Conservation (phyloP, 2,888 invertebrate genomes). For the Carpatolechia fugitivella region DNA sequence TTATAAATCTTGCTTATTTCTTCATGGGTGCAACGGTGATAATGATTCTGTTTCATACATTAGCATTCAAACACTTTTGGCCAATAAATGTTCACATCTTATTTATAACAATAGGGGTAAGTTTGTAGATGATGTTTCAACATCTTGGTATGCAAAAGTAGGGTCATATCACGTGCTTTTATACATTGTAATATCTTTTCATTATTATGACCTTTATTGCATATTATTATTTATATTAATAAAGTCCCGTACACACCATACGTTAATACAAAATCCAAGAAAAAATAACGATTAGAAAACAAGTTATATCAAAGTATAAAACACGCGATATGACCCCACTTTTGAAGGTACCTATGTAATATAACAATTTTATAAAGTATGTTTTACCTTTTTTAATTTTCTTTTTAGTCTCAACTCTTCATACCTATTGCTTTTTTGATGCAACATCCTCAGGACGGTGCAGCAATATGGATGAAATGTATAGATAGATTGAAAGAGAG, state of each 20-base stretch:
- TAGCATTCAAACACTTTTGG: not conserved
- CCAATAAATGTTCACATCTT: not conserved
- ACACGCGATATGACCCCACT: too few species aligned
- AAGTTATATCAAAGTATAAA: too few species aligned
- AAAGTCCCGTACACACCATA: too few species aligned
- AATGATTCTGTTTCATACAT: not conserved
- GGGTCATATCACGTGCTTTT: too few species aligned
- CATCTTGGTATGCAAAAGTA: too few species aligned
- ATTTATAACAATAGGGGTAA: not conserved
- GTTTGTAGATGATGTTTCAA: not conserved
- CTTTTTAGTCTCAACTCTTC: not conserved
- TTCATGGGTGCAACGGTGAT: not conserved
- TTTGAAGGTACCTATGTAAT: too few species aligned
- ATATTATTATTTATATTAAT: too few species aligned
- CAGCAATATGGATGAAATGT: not conserved
- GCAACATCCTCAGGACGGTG: not conserved
- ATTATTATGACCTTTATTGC: too few species aligned
- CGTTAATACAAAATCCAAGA: too few species aligned
- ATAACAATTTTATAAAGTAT: too few species aligned
- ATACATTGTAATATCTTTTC: too few species aligned
- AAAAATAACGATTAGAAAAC: too few species aligned
- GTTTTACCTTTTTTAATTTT: not conserved
- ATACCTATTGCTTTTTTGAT: not conserved
- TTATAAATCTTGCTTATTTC: not conserved
- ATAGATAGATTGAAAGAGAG: not conserved